Conservation (phyloP, 2,888 invertebrate species). For the Aquatica leii region DNA sequence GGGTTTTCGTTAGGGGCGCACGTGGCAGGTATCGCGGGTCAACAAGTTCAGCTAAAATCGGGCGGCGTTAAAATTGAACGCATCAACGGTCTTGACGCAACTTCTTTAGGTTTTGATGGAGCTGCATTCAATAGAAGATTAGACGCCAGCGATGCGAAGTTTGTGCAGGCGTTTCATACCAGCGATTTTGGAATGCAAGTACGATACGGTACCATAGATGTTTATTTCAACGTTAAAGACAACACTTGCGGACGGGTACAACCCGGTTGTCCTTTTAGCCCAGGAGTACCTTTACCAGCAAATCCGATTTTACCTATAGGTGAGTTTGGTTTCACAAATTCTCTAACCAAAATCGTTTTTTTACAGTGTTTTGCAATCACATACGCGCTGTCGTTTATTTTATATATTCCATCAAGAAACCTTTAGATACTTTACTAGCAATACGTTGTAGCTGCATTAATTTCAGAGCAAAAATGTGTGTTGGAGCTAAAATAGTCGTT, state of each 20-base stretch:
- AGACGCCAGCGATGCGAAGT: not conserved
- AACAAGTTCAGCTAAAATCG: not conserved
- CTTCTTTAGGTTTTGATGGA: not conserved
- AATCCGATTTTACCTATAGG: too few relatives aligned
- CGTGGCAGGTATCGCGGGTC: slow-evolving; percentile 16
- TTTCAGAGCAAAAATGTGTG: not conserved
- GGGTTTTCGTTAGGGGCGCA: slow-evolving; percentile 26
- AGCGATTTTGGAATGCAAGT: not conserved
- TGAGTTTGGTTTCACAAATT: too few relatives aligned
- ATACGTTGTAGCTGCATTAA: not conserved
- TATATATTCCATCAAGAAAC: not conserved
- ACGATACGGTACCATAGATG: not conserved
- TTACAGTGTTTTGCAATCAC: not conserved
- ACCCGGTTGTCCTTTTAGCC: not conserved
- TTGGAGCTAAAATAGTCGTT: not conserved
- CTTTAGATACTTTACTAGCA: not conserved
- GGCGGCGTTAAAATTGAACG: slow-evolving; percentile 5
- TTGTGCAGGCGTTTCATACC: not conserved
- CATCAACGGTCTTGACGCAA: slow-evolving; percentile 19
- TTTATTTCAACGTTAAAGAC: not conserved
- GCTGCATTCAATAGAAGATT: not conserved
- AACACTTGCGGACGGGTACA: not conserved
- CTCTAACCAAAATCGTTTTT: too few relatives aligned
- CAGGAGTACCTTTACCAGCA: not conserved
- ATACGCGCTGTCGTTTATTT: not conserved